Conservation (phyloP, 2,113 vertebrate genomes). For the Bos javanicus region DNA sequence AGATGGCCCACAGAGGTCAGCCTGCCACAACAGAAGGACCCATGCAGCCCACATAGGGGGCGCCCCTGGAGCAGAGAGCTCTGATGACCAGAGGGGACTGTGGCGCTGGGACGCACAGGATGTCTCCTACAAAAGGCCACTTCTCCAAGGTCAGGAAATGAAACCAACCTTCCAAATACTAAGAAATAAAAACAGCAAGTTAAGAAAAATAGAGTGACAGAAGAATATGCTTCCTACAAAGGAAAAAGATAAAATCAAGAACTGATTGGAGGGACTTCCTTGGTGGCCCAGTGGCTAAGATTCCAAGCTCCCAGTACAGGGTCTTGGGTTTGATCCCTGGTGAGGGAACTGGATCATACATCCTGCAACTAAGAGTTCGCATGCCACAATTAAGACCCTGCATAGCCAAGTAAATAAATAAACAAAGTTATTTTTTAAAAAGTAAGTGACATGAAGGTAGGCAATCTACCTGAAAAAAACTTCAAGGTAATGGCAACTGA, state of each 20-base stretch:
- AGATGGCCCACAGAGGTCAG: background rate
- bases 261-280: background rate
- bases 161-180: background rate
- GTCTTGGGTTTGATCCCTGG: background rate
- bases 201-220: background rate
- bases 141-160: background rate
- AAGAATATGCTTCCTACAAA: background rate
- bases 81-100: background rate
- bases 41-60: background rate
- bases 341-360: background rate
- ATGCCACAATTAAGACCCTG: background rate
- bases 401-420: background rate
- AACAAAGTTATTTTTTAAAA: background rate
- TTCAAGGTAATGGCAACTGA: background rate
- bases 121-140: background rate
- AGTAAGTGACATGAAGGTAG: background rate
- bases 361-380: background rate
- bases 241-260: background rate
- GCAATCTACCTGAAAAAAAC: background rate
- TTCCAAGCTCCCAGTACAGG: background rate
- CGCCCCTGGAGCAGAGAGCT: background rate
- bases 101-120: background rate
- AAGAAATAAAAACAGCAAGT: background rate
- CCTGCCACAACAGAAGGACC: background rate
- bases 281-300: background rate